These are phyloP conservation scores for Eubucco bourcierii DNA, from an alignment of 2,113 vertebrate species.

Conservation along the genomic window DNA sequence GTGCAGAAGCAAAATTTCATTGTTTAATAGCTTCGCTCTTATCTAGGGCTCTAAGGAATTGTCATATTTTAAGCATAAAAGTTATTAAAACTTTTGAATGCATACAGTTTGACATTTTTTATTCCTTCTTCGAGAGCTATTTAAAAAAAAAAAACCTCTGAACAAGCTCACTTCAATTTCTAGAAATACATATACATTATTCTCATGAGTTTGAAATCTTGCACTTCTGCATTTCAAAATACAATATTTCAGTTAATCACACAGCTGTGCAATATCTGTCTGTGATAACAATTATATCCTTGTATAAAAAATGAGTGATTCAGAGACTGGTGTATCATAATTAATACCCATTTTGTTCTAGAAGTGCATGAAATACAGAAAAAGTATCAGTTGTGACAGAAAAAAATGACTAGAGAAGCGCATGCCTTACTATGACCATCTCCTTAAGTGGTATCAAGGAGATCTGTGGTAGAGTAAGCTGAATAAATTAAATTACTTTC, in stretches of 20 bases:
- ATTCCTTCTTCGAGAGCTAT: conserved; percentile 78
- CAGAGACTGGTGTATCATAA: neutral
- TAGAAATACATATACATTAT: neutral
- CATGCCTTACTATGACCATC: neutral
- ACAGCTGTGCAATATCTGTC: neutral
- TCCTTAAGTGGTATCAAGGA: neutral
- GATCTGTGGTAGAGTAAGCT: neutral
- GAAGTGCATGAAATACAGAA: neutral
- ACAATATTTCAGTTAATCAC: neutral
- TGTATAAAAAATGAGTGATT: neutral
- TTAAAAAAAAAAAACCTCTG: conserved; percentile 84
- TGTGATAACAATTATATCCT: neutral
- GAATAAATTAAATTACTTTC: neutral
- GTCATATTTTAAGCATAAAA: conserved; percentile 58
- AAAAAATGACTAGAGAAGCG: neutral
- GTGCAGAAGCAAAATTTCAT: conserved; percentile 73
- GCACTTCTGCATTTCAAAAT: neutral
- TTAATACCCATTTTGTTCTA: neutral
- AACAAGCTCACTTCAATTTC: conserved; percentile 59
- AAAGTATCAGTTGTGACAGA: neutral
- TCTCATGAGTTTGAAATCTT: neutral
- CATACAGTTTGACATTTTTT: conserved; percentile 71
- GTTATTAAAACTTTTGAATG: conserved; percentile 74
- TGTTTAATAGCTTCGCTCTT: conserved; percentile 30
- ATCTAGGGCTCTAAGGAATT: conserved; percentile 40